Base-by-base conservation (phyloP, 2,113 vertebrate genomes). In the Syngnathus typhle region DNA sequence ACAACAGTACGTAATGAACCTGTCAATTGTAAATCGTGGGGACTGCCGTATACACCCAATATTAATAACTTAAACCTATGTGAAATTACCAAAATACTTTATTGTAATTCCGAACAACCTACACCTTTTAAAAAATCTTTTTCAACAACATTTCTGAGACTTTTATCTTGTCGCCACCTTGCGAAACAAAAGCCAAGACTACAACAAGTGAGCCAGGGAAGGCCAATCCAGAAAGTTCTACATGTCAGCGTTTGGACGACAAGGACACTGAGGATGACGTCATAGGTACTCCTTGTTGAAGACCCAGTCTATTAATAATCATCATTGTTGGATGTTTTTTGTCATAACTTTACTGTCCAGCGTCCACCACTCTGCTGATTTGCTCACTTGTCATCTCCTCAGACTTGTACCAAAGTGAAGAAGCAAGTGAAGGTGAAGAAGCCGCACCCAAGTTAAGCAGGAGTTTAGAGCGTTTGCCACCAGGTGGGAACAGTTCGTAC, bases 341-440 rank as follows among this genome's bases (percentile, higher is more conserved):
- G 3, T 11, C 65, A 11, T 16, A 41, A 11, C 27, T 32, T 32
- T 32, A 3, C 27, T 32, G 27, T 32, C 27, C 27, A 32, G 27
- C 2, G 2, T 32, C 27, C 27, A 23, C 10, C 23, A n/a, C 38
- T 19, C 52, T 27, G 11, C 54, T 27, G 12, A 15, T 32, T 23
- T 44, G 21, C 41, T 44, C 39, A 41, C 41, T 27, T 36, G 39
- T 52, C 72, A 9, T 71, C 32, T 56, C 73, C 76, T 52, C 73
- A 76, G 89, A 86, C n/a, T 73, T 90, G 1, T 90, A 86, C 38
- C 12, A 52, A 47, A 80, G 3, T 41, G 52, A 44, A 8, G 5
- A 38, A 37, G 0, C 7, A 47, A 1, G 11, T 6, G n/a, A 9
- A 27, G 65, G 11, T 6, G n/a, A 9, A 27, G 65, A 69, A 37